Evolutionary conservation across 1,140 invertebrate species (phyloP), one percentile per base, ranked within the genome.

Genomic region (Drosophila ironensis): DNA sequence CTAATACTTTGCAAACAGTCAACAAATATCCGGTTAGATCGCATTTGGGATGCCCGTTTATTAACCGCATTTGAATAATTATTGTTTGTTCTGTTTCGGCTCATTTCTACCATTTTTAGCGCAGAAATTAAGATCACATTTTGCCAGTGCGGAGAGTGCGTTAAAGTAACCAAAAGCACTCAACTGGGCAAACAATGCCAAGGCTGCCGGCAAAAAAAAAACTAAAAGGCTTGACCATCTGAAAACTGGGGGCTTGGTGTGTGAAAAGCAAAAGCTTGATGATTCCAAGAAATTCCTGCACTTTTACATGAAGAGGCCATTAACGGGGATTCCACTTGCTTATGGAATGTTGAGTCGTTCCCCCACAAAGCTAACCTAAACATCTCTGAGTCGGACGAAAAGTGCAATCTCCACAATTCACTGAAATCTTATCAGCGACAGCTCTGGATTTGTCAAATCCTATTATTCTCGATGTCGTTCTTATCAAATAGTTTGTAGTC

Each of bases 1-100:
- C 33, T 81, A 86, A 86, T 75, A 70, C 80, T 72, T 75, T 24
- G 80, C 74, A 84, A 84, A 84, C 75, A 75, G 74, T 74, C 66
- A 59, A 61, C 54, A 87, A 82, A 88, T 87, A 88, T 88, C 78
- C 74, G 84, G 84, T 47, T 25, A 51, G 22, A 17, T 33, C 30
- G 22, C 22, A 27, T 51, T 57, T 14, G 52, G 22, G 28, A 40
- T 40, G 1, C 47, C 54, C 11, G 12, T 52, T 35, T 72, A 72
- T 80, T 70, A 68, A 59, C 37, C 74, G 44, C 64, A 53, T 63
- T 67, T 35, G 64, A 67, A 77, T 44, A 69, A 87, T 69, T 56
- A 63, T 40, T 76, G 75, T 87, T 87, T 63, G 69, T 12, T 37
- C 42, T 47, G 30, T 60, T 57, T 35, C 22, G 59, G 41, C 44